Percentiles rank a stretch among this genome's conserved stretches.
These are phyloP conservation scores for Crocodylus rhombifer DNA, from an alignment of 2,797 vertebrate species.

Conservation along the genomic window DNA sequence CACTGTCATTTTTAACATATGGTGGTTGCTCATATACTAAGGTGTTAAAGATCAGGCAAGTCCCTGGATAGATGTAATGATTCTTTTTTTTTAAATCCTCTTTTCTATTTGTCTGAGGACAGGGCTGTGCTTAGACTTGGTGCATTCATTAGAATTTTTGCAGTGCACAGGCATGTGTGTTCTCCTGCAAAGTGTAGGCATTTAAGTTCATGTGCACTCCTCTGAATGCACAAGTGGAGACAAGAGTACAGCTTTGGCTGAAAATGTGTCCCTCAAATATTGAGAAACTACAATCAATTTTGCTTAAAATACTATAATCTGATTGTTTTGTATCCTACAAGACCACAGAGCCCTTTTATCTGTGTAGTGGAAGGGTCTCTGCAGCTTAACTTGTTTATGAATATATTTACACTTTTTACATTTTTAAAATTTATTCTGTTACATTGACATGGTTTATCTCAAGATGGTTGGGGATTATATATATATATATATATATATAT, in stretches of 20 bases:
- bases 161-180: neutral
- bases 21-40: neutral
- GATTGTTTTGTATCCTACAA: neutral
- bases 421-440: slow-evolving; percentile 13
- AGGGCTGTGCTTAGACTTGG: neutral
- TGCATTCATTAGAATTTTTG: neutral
- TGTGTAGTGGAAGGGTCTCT: neutral
- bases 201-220: neutral
- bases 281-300: neutral
- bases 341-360: neutral
- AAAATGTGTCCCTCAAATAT: neutral
- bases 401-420: slow-evolving; percentile 29
- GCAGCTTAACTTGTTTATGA: neutral
- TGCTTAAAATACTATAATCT: neutral
- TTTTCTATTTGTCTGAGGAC: neutral
- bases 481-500: neutral
- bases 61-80: neutral
- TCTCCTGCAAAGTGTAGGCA: neutral
- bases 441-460: slow-evolving; percentile 51
- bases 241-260: neutral
- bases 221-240: neutral
- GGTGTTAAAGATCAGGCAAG: neutral
- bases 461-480: neutral
- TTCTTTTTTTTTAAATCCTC: neutral
- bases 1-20: neutral